Evolutionary conservation across 2,888 invertebrate species (phyloP).

Genomic region (Sesamia inferens): DNA sequence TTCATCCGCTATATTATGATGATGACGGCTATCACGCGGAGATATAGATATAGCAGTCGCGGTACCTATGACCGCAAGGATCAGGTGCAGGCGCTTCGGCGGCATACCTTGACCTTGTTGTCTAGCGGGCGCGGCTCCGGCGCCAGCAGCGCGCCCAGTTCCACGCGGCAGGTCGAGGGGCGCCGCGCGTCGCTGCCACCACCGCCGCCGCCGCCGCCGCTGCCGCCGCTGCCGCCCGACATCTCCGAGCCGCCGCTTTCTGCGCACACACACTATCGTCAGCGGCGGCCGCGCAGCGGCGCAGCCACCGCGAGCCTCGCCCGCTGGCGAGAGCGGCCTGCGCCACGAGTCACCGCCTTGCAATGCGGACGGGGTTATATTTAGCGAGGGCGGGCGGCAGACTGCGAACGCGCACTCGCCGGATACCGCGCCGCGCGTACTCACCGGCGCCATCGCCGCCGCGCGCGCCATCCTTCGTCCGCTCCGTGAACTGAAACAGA

Average conservation of each 20-base stretch:
- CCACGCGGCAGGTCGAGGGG: conserved; percentile 89
- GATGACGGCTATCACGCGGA: neutral
- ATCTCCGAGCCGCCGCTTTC: conserved; percentile 85
- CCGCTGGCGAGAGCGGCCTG: conserved; percentile 65
- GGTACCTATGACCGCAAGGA: conserved; percentile 2
- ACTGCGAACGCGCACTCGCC: conserved; percentile 57
- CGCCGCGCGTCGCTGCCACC: conserved; percentile 72
- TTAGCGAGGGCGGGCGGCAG: conserved; percentile 73
- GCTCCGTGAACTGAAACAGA: conserved; percentile 87
- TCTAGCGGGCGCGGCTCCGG: conserved; percentile 92
- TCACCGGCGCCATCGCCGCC: conserved; percentile 84
- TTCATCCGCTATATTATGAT: conserved; percentile 29
- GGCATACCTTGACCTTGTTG: conserved; percentile 93
- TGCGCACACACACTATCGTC: conserved; percentile 73
- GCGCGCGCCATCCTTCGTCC: conserved; percentile 84
- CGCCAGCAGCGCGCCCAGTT: conserved; percentile 91
- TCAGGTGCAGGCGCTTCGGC: conserved; percentile 14
- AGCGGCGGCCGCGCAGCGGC: conserved; percentile 70
- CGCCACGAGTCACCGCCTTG: conserved; percentile 67
- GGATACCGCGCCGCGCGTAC: conserved; percentile 60
- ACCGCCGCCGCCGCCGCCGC: conserved; percentile 75
- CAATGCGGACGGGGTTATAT: conserved; percentile 77
- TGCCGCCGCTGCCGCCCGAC: conserved; percentile 83
- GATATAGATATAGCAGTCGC: conserved; percentile 2
- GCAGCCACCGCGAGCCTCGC: conserved; percentile 72